A percentile compares a stretch with the other conserved stretches of the same genome.
Evolutionary conservation across 2,797 vertebrate species (phyloP).

Genomic region (Pygocentrus nattereri): DNA sequence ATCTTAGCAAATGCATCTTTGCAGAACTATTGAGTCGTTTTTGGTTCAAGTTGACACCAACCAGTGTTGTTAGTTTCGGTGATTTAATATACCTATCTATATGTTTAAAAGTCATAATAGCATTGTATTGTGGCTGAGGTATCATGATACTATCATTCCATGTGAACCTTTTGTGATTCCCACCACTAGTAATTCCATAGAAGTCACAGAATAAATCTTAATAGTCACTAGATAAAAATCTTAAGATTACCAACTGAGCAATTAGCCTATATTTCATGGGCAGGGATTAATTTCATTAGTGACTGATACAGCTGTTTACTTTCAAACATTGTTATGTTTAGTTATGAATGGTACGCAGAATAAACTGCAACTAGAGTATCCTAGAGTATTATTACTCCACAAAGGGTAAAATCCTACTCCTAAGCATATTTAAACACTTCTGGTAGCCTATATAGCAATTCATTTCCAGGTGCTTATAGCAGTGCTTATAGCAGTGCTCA

Average conservation of each 20-base stretch:
- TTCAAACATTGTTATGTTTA: constrained; percentile 1
- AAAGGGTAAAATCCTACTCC: background rate
- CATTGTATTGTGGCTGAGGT: no score
- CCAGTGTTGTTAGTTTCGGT: no score
- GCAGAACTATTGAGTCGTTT: no score
- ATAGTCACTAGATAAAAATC: background rate
- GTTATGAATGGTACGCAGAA: constrained; percentile 5
- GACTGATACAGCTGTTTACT: background rate
- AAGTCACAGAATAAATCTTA: background rate
- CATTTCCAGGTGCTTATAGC: constrained; percentile 33
- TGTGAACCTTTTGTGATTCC: no score
- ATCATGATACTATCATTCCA: no score
- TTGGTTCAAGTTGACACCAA: no score
- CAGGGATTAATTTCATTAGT: background rate
- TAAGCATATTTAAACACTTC: constrained; percentile 34
- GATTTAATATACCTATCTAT: no score
- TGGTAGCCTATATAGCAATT: constrained; percentile 24
- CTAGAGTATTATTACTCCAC: background rate
- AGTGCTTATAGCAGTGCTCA: constrained; percentile 33
- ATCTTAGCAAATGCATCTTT: no score
- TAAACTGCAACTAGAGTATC: background rate
- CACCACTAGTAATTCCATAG: background rate
- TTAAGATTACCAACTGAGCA: background rate
- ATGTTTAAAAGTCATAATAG: no score
- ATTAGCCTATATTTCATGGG: background rate